These are phyloP conservation scores for Drepana arcuata DNA, from an alignment of 1,140 invertebrate genomes.

Conservation along the genomic window DNA sequence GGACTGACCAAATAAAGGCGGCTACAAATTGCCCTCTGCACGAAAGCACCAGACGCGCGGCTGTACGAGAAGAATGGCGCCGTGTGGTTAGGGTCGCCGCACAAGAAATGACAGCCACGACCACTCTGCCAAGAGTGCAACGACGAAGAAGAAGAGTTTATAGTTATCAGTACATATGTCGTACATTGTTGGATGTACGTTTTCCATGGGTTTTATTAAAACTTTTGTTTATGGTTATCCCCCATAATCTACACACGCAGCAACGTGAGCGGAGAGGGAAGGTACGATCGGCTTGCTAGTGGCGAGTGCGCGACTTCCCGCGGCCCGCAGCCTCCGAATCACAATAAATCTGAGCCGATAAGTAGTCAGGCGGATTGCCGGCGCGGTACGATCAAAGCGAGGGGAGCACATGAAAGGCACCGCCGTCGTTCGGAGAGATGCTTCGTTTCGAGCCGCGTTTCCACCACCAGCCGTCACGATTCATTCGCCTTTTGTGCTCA, in stretches of 20 bases:
- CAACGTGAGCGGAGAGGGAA: slow-evolving; percentile 33
- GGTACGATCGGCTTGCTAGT: slow-evolving; percentile 30
- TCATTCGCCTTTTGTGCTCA: slow-evolving; percentile 49
- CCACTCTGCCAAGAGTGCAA: too few relatives aligned
- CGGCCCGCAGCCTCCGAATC: slow-evolving; percentile 53
- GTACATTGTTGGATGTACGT: too few relatives aligned
- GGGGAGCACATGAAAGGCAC: slow-evolving; percentile 55
- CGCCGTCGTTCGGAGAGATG: slow-evolving; percentile 44
- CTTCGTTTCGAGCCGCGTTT: slow-evolving; percentile 24
- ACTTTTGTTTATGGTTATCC: slow-evolving; percentile 36
- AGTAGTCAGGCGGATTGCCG: slow-evolving; percentile 63
- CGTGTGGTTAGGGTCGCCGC: too few relatives aligned
- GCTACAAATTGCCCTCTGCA: too few relatives aligned
- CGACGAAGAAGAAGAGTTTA: too few relatives aligned
- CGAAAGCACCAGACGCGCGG: too few relatives aligned
- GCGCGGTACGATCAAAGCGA: slow-evolving; percentile 59
- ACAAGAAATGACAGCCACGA: too few relatives aligned
- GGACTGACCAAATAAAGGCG: too few relatives aligned
- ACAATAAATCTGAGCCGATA: slow-evolving; percentile 70
- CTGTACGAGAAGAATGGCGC: too few relatives aligned
- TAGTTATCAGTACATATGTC: too few relatives aligned
- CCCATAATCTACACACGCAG: slow-evolving; percentile 39
- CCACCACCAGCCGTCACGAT: slow-evolving; percentile 19
- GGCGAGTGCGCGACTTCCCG: slow-evolving; percentile 30
- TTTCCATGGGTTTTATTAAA: too few relatives aligned